These are phyloP conservation scores for Corythucha ciliata DNA, from an alignment of 2,888 invertebrate genomes.

Conservation along the genomic window DNA sequence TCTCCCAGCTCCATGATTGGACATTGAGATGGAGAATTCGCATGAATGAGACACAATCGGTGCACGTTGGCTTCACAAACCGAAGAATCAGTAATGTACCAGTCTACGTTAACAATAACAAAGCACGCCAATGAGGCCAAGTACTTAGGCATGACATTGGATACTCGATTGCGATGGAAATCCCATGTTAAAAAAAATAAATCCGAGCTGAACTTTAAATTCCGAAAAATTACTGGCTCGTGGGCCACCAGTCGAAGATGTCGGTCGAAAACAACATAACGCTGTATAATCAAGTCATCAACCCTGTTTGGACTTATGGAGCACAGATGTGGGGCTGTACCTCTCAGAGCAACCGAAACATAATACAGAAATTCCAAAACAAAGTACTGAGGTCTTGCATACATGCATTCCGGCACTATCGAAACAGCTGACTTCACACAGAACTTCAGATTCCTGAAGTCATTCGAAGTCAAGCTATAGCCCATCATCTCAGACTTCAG, in stretches of 20 bases:
- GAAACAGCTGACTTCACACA: no score
- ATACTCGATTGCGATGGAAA: not conserved
- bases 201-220: not conserved
- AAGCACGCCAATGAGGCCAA: not conserved
- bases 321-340: conserved; percentile 3
- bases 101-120: not conserved
- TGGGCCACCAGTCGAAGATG: not conserved
- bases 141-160: not conserved
- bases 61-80: conserved; percentile 2
- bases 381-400: not conserved
- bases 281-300: not conserved
- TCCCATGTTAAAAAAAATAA: conserved; percentile 7
- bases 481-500: no score
- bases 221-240: not conserved
- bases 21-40: not conserved
- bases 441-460: no score
- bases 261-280: conserved; percentile 4
- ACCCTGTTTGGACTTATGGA: not conserved
- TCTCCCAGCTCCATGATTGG: not conserved
- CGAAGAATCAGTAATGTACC: not conserved
- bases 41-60: not conserved
- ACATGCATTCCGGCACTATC: not conserved
- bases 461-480: no score
- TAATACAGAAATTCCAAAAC: not conserved
- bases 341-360: not conserved